These are phyloP conservation scores for Leptoclinus maculatus DNA, from an alignment of 2,797 vertebrate species.

Conservation along the genomic window DNA sequence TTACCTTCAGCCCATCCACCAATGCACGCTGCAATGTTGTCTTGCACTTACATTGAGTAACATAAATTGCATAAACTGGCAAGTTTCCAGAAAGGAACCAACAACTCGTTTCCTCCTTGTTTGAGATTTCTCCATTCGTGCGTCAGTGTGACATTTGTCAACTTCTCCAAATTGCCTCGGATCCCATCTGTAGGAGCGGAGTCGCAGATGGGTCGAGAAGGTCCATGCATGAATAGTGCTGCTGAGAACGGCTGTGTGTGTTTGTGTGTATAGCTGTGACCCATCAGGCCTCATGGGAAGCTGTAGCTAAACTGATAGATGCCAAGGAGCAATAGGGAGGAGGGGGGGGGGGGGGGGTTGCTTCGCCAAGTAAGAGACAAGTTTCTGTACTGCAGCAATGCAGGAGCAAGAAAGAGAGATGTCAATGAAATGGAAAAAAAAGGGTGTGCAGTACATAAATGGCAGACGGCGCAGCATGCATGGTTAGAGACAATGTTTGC, in stretches of 20 bases:
- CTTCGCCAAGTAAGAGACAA: conserved; percentile 54
- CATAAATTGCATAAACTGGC: not conserved
- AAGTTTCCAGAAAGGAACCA: not conserved
- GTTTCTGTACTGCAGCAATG: conserved; percentile 74
- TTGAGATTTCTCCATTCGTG: conserved; percentile 40
- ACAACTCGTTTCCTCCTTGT: conserved; percentile 24
- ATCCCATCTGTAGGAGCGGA: conserved; percentile 49
- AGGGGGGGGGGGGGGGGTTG: conserved; percentile 14
- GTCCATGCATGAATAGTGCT: conserved; percentile 42
- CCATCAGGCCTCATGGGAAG: conserved; percentile 66
- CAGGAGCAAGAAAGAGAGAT: conserved; percentile 46
- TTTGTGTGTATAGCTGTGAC: conserved; percentile 55
- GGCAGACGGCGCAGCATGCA: not conserved
- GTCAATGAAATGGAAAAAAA: conserved; percentile 16
- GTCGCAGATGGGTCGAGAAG: conserved; percentile 64
- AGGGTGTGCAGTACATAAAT: conserved; percentile 4
- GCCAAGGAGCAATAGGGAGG: conserved; percentile 55
- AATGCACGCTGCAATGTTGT: not conserved
- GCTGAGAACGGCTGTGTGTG: conserved; percentile 27
- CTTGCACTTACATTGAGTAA: not conserved
- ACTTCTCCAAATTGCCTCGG: conserved; percentile 49
- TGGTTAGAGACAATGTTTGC: not conserved
- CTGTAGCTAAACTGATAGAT: conserved; percentile 73
- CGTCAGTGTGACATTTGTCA: conserved; percentile 58
- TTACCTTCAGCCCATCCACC: not conserved